phyloP scores from a whole-genome alignment of 2,113 vertebrate genomes.

The Cebidichthys violaceus region DNA sequence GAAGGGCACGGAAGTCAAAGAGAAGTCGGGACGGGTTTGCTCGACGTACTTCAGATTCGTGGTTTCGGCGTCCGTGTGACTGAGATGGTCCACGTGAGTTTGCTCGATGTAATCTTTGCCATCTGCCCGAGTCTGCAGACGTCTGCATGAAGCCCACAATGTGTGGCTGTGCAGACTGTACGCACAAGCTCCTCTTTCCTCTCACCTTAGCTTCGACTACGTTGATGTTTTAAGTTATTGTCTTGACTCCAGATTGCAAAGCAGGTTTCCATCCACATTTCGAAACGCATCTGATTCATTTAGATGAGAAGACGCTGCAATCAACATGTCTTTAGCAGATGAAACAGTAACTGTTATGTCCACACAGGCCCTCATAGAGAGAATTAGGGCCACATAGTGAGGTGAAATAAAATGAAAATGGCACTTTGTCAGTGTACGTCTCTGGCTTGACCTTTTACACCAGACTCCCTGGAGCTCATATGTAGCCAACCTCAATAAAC shows the following conservation, averaged over 20 bases:
- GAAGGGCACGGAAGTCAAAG: too few relatives aligned
- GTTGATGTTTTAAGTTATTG: not conserved
- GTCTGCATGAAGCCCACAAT: not conserved
- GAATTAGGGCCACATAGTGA: not conserved
- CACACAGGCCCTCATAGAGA: not conserved
- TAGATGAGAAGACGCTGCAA: not conserved
- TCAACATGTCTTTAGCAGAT: not conserved
- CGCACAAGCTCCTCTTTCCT: not conserved
- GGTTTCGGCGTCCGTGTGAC: not conserved
- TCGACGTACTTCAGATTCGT: too few relatives aligned
- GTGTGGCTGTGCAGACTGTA: not conserved
- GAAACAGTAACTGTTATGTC: slow-evolving; percentile 7
- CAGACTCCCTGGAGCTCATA: not conserved
- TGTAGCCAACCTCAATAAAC: not conserved
- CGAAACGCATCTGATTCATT: not conserved
- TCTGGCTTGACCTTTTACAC: not conserved
- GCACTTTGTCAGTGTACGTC: not conserved
- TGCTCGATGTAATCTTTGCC: not conserved
- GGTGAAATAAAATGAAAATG: not conserved
- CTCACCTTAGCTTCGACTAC: not conserved
- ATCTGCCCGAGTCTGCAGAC: not conserved
- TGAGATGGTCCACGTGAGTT: not conserved
- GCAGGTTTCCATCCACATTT: not conserved
- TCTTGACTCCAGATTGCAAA: not conserved
- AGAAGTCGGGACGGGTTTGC: too few relatives aligned